Base-by-base conservation (phyloP, 2,113 vertebrate genomes). In the Oncorhynchus nerka region DNA sequence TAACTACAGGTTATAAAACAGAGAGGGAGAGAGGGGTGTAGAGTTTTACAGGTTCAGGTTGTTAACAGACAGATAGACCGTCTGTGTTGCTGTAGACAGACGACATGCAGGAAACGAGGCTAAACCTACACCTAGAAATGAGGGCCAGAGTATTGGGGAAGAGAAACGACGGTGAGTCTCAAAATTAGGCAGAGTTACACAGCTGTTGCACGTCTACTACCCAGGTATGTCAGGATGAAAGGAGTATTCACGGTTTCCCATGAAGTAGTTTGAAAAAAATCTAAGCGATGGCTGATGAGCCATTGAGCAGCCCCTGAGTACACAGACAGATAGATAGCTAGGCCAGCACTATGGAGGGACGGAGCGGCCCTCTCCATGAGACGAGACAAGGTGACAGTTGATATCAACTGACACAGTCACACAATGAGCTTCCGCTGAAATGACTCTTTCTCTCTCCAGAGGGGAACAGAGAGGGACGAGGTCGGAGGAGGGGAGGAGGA, bases 1-100 rank as follows among this genome's bases (percentile, higher is more conserved):
- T 85, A 90, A 89, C 89, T 82, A 78, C 83, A 85, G 84, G 85
- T 88, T 85, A 84, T 84, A 83, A 87, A 90, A 91, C 62, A 79
- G 84, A 70, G 39, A 49, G n/a, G 4, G 34, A 45, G n/a, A 3
- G 34, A 12, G 68, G 2, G 9, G 71, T 26, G 28, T 1, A 5
- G 26, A n/a, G 59, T 62, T 62, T 62, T 62, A 62, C 59, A 22
- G 59, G 9, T 57, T 57, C 16, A 57, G 55, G 55, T 22, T 62
- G 59, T 62, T 16, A 62, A 62, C 19, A 11, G 59, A 22, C 15
- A 55, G 59, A 62, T 12, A 62, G n/a, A 62, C n/a, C 24, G 51
- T 55, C 51, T 19, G 51, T 55, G 51, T 55, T 55, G 51, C 51
- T 55, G 51, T 55, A 55, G 51, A 55, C 16, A 55, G 59, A 22